These are phyloP conservation scores for Ursus arctos DNA, from an alignment of 2,113 vertebrate genomes.

Conservation along the genomic window DNA sequence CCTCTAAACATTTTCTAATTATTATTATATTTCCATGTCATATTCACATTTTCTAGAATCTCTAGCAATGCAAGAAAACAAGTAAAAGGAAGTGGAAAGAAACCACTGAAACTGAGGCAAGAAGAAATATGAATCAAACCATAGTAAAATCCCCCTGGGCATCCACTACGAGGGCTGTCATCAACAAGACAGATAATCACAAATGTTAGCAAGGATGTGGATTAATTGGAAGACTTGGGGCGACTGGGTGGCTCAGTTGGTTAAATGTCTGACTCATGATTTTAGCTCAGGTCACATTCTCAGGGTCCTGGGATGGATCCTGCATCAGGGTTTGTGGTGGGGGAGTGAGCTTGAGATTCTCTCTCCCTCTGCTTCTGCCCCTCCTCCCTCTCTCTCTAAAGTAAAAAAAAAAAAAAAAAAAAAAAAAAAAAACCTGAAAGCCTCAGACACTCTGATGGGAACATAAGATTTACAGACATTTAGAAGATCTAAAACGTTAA, in stretches of 20 bases:
- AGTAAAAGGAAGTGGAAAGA: not conserved
- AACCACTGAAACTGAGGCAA: not conserved
- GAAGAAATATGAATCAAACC: not conserved
- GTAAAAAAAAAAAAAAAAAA: not conserved
- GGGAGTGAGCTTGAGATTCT: not conserved
- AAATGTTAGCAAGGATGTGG: not conserved
- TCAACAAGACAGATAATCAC: not conserved
- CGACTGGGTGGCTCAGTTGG: not conserved
- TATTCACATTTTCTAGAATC: not conserved
- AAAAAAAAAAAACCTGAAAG: not conserved
- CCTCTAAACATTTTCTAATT: not conserved
- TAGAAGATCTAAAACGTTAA: not conserved
- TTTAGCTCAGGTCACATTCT: too few relatives aligned
- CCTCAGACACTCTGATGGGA: not conserved
- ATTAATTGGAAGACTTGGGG: not conserved
- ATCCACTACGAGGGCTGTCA: not conserved
- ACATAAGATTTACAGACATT: not conserved
- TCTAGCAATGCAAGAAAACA: not conserved
- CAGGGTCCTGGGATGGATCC: too few relatives aligned
- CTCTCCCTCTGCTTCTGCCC: not conserved
- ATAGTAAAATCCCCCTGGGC: not conserved
- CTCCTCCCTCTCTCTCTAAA: not conserved
- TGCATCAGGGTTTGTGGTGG: too few relatives aligned
- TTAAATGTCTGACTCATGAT: too few relatives aligned
- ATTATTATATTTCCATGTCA: not conserved